A percentile compares a stretch with the other conserved stretches of the same genome.
phyloP scores from a whole-genome alignment of 37 sponge, comb jelly and placozoan genomes.

The Spongia lamella region DNA sequence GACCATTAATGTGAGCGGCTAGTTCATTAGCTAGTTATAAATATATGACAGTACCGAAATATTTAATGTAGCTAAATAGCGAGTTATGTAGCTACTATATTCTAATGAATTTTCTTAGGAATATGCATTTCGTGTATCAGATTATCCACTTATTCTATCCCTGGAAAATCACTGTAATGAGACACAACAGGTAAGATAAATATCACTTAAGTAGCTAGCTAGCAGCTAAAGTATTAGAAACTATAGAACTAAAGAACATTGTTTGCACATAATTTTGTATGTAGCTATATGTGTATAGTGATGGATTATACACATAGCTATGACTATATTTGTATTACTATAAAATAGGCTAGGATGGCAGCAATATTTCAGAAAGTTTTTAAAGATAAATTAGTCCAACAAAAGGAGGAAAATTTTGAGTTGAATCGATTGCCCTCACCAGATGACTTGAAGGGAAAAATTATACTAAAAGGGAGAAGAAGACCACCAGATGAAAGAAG shows the following conservation, averaged over 20 bases:
- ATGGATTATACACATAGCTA: too few species aligned
- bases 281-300: too few species aligned
- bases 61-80: too few species aligned
- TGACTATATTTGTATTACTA: too few species aligned
- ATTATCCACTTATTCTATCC: conserved; percentile 77
- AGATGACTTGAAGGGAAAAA: conserved; percentile 65
- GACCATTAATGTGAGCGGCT: too few species aligned
- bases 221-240: too few species aligned
- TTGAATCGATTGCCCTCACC: conserved; percentile 61
- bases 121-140: conserved; percentile 63
- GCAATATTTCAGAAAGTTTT: conserved; percentile 39
- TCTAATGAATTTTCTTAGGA: conserved; percentile 50
- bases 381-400: conserved; percentile 50
- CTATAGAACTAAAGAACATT: too few species aligned
- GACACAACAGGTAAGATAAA: conserved; percentile 40
- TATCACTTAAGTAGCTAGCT: too few species aligned
- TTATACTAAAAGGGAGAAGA: conserved; percentile 71
- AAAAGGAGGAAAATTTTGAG: conserved; percentile 17
- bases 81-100: too few species aligned
- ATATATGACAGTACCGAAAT: too few species aligned
- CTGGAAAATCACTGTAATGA: conserved; percentile 79
- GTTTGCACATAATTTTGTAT: too few species aligned
- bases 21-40: too few species aligned
- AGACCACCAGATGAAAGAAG: not conserved
- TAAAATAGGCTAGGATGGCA: conserved; percentile 44